These are phyloP conservation scores for Apamea epomidion DNA, from an alignment of 2,888 invertebrate genomes.

Conservation along the genomic window DNA sequence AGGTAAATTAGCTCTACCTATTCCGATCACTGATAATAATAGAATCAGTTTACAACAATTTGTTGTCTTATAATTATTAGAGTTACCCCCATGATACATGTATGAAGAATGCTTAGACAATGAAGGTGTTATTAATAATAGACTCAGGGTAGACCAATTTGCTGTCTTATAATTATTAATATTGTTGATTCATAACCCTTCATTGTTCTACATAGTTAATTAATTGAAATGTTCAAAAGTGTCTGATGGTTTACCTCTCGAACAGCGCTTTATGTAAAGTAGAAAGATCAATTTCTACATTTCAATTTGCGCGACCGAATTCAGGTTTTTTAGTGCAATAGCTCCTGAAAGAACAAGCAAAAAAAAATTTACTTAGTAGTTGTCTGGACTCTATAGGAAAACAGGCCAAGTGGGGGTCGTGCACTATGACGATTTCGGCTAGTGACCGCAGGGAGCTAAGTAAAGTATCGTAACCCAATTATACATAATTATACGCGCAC, in stretches of 20 bases:
- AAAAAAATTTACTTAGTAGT: not conserved
- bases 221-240: not conserved
- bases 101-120: not conserved
- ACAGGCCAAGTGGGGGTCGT: not conserved
- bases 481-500: too few species aligned
- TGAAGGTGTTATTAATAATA: too few species aligned
- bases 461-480: not conserved
- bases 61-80: not conserved
- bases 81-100: not conserved
- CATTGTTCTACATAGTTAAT: not conserved
- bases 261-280: conserved; percentile 93
- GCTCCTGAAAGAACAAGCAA: conserved; percentile 76
- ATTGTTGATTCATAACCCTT: not conserved
- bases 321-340: conserved; percentile 76
- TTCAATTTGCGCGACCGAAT: conserved; percentile 88
- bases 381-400: not conserved
- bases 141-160: too few species aligned
- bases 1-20: too few species aligned
- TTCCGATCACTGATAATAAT: too few species aligned
- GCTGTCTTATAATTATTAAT: not conserved
- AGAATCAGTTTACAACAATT: not conserved
- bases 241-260: conserved; percentile 75
- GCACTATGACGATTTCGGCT: not conserved
- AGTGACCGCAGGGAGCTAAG: not conserved
- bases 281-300: conserved; percentile 92